These are phyloP conservation scores for Oreonectes daqikongensis DNA, from an alignment of 2,797 vertebrate species.

Conservation along the genomic window DNA sequence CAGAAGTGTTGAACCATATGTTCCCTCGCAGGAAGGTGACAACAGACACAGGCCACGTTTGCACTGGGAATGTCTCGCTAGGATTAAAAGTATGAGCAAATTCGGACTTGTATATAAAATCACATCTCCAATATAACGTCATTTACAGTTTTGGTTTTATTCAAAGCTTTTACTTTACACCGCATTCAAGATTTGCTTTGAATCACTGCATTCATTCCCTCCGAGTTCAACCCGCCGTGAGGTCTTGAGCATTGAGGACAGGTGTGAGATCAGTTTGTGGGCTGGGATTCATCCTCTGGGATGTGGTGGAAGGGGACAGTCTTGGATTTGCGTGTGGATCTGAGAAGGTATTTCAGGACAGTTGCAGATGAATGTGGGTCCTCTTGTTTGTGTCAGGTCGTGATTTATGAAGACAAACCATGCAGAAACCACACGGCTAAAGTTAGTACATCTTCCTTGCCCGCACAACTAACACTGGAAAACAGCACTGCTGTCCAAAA, in stretches of 20 bases:
- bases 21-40: slow-evolving; percentile 26
- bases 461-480: not conserved
- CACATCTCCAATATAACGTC: not conserved
- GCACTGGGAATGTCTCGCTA: slow-evolving; percentile 19
- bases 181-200: not conserved
- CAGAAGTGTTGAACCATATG: slow-evolving; percentile 40
- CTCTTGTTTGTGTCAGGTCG: not conserved
- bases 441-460: slow-evolving; percentile 19
- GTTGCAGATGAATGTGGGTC: slow-evolving; percentile 26
- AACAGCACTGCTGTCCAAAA: slow-evolving; percentile 10
- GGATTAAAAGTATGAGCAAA: slow-evolving; percentile 35
- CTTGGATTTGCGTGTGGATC: slow-evolving; percentile 1
- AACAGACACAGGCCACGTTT: slow-evolving; percentile 27
- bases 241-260: slow-evolving; percentile 12
- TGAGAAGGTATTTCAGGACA: slow-evolving; percentile 24
- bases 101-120: too few species aligned
- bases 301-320: not conserved
- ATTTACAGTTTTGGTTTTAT: not conserved
- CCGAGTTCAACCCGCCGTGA: not conserved
- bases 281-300: slow-evolving; percentile 8
- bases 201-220: not conserved
- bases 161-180: not conserved
- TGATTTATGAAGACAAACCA: slow-evolving; percentile 45
- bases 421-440: not conserved
- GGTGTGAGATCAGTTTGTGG: slow-evolving; percentile 26